Percentiles rank a stretch among this genome's conserved stretches.
These are phyloP conservation scores for Nycteola revayana DNA, from an alignment of 2,888 invertebrate species.

Conservation along the genomic window DNA sequence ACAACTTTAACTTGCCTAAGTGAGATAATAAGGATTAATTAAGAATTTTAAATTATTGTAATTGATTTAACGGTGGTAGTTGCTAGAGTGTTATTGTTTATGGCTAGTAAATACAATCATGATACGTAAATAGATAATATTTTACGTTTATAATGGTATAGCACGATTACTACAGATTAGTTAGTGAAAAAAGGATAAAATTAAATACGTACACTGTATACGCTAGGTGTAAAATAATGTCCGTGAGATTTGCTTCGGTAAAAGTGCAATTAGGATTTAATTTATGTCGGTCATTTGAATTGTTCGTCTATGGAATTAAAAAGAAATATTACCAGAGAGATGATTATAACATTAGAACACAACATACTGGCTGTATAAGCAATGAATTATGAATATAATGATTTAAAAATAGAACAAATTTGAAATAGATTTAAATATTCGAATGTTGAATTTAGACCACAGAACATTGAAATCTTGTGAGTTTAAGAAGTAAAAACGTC, in stretches of 20 bases:
- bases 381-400: no score
- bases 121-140: constrained; percentile 69
- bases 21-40: constrained; percentile 78
- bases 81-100: constrained; percentile 73
- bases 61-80: constrained; percentile 75
- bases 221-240: constrained; percentile 69
- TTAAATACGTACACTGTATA: constrained; percentile 78
- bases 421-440: no score
- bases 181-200: constrained; percentile 62
- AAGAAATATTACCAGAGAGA: no score
- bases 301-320: no score
- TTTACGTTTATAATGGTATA: constrained; percentile 56
- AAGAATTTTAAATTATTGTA: constrained; percentile 79
- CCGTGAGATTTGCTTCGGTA: constrained; percentile 44
- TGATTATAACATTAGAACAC: no score
- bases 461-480: no score
- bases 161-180: constrained; percentile 63
- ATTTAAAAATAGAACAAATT: no score
- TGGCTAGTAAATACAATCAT: constrained; percentile 68
- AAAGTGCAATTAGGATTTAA: constrained; percentile 7
- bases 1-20: constrained; percentile 82
- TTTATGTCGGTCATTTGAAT: no score
- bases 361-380: no score
- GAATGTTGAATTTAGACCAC: no score
- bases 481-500: no score